Percentiles rank a stretch among this genome's conserved stretches.
These are phyloP conservation scores for Sphaerophoria taeniata DNA, from an alignment of 2,888 invertebrate species.

Conservation along the genomic window DNA sequence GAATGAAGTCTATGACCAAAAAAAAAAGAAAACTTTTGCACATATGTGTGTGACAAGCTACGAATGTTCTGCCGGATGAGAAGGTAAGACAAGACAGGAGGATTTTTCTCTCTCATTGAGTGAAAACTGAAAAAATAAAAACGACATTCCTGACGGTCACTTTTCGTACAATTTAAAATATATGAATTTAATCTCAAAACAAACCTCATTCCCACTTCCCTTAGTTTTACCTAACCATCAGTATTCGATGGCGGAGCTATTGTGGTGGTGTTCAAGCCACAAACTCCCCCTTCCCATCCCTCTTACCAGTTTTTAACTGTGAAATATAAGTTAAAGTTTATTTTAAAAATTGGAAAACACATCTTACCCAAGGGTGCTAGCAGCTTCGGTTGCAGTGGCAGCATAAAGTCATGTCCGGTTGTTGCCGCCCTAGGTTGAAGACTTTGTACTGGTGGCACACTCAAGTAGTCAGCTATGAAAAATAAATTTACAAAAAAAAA, in stretches of 20 bases:
- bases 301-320: slow-evolving; percentile 13
- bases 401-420: slow-evolving; percentile 87
- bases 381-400: slow-evolving; percentile 89
- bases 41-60: slow-evolving; percentile 47
- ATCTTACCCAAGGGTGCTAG: slow-evolving; percentile 83
- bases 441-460: slow-evolving; percentile 84
- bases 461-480: slow-evolving; percentile 84
- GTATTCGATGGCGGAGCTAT: neutral
- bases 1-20: slow-evolving; percentile 1
- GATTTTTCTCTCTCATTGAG: slow-evolving; percentile 5
- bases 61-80: slow-evolving; percentile 39
- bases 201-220: slow-evolving; percentile 26
- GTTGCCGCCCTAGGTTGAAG: slow-evolving; percentile 89
- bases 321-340: slow-evolving; percentile 56
- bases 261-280: neutral
- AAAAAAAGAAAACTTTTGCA: slow-evolving; percentile 54
- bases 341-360: slow-evolving; percentile 67
- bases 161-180: slow-evolving; percentile 26
- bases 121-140: slow-evolving; percentile 9
- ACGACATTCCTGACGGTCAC: slow-evolving; percentile 27
- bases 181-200: slow-evolving; percentile 46
- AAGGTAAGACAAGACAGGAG: neutral
- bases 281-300: neutral
- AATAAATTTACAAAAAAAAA: slow-evolving; percentile 38
- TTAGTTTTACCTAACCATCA: slow-evolving; percentile 2